phyloP scores from a whole-genome alignment of 2,888 invertebrate genomes.

The Pollenia labialis region DNA sequence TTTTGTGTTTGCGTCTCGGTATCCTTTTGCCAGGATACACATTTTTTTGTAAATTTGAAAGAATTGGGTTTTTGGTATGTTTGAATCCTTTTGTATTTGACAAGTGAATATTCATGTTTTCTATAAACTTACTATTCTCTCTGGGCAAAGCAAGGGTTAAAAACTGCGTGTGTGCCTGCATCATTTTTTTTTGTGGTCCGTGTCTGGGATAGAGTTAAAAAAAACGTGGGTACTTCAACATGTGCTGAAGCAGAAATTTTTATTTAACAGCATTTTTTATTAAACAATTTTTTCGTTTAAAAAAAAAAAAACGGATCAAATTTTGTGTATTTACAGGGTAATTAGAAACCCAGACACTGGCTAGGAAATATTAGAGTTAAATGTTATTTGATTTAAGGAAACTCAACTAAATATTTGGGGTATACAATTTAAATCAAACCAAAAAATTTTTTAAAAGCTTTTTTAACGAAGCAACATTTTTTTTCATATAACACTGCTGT shows the following conservation, averaged over 20 bases:
- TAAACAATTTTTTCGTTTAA: conserved; percentile 13
- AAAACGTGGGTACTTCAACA: conserved; percentile 84
- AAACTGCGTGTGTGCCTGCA: conserved; percentile 76
- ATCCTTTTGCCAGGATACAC: conserved; percentile 54
- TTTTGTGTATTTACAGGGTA: conserved; percentile 74
- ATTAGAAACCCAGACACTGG: conserved; percentile 60
- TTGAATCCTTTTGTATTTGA: conserved; percentile 78
- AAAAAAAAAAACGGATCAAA: conserved; percentile 16
- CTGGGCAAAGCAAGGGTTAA: conserved; percentile 80
- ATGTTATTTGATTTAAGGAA: not conserved
- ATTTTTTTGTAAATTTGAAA: conserved; percentile 67
- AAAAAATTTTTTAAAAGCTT: too few relatives aligned
- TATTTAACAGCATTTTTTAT: conserved; percentile 11
- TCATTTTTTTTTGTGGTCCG: conserved; percentile 56
- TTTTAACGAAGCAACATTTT: too few relatives aligned
- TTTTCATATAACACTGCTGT: too few relatives aligned
- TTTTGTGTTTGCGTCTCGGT: conserved; percentile 33
- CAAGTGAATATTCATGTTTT: conserved; percentile 84
- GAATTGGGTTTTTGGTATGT: conserved; percentile 51
- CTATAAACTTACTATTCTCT: conserved; percentile 32
- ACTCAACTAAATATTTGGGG: too few relatives aligned
- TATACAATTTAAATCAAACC: too few relatives aligned
- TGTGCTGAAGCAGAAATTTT: conserved; percentile 78
- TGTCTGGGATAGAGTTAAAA: conserved; percentile 71
- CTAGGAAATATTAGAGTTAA: conserved; percentile 15